Evolutionary conservation across 1,140 invertebrate genomes (phyloP), one percentile per base, ranked within the genome.

Genomic region (Pseudomyrmex concolor): DNA sequence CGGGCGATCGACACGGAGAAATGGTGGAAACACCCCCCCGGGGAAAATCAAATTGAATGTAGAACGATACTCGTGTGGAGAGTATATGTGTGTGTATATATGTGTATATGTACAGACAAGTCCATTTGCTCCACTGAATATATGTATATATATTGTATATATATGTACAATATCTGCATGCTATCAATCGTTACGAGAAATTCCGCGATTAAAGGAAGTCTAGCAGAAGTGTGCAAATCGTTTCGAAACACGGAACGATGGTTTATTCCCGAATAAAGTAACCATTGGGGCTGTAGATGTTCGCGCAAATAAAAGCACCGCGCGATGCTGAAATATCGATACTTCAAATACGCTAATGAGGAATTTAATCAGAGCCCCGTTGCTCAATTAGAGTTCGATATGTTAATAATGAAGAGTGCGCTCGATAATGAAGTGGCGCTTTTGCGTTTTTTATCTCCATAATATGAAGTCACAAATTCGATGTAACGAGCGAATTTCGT

Each of bases 391-490:
- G 12, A n/a, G 12, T 45, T 13, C 60, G 34, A 34, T 34, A n/a
- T 43, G 63, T 64, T n/a, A 64, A 12, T 34, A 13, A 66, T 34
- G 34, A 34, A 34, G 34, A 34, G 34, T 34, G 5, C 10, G 48
- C 10, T 34, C 54, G 74, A 51, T 57, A 68, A 57, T 78, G n/a
- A n/a, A 67, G 2, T 34, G 19, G n/a, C 15, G 34, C 34, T 34
- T 34, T 4, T 7, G 34, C 34, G 5, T 34, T 34, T 34, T 34
- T 34, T 5, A 34, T 34, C 5, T 34, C 34, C 34, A 7, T 34
- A 34, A 34, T 34, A 34, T 34, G 22, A n/a, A 62, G 48, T 62
- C 19, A 73, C 54, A 74, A 25, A 74, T 74, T 74, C 10, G 34
- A 63, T 62, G 13, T 2, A 22, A 3, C 34, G 15, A n/a, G 3